Evolutionary conservation across 2,888 invertebrate species (phyloP).

Genomic region (Hypomecis punctinalis): DNA sequence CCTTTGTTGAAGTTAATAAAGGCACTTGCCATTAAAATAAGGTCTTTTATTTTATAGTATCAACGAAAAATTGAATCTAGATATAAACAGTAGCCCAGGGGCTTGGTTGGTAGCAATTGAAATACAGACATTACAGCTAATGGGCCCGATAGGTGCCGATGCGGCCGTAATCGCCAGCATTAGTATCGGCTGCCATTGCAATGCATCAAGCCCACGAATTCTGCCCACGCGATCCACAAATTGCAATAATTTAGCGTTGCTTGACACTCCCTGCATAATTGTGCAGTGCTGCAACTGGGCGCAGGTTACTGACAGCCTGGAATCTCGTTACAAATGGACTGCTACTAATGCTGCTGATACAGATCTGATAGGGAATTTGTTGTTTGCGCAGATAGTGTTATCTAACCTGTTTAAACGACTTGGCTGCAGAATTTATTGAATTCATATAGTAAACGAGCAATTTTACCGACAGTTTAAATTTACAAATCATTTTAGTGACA

Average conservation of each 20-base stretch:
- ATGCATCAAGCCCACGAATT: conserved; percentile 56
- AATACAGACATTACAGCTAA: conserved; percentile 43
- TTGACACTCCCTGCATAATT: conserved; percentile 51
- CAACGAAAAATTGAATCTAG: conserved; percentile 1
- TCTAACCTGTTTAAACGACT: too few species aligned
- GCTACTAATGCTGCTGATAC: conserved; percentile 1
- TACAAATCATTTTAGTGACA: too few species aligned
- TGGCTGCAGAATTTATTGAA: too few species aligned
- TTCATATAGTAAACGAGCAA: too few species aligned
- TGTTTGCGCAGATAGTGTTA: neutral
- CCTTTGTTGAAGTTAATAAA: too few species aligned
- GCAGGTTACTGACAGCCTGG: conserved; percentile 38
- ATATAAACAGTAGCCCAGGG: conserved; percentile 12
- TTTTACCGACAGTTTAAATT: too few species aligned
- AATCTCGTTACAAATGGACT: conserved; percentile 58
- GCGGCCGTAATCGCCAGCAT: conserved; percentile 51
- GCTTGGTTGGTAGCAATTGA: conserved; percentile 8
- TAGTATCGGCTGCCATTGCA: conserved; percentile 49
- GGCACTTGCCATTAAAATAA: too few species aligned
- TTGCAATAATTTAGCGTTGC: conserved; percentile 59
- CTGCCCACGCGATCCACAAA: conserved; percentile 57
- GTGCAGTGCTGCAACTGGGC: conserved; percentile 38
- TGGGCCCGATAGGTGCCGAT: conserved; percentile 38
- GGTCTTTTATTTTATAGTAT: too few species aligned
- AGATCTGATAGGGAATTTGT: neutral